phyloP scores from a whole-genome alignment of 1,140 invertebrate genomes.

The Melitaea cinxia region DNA sequence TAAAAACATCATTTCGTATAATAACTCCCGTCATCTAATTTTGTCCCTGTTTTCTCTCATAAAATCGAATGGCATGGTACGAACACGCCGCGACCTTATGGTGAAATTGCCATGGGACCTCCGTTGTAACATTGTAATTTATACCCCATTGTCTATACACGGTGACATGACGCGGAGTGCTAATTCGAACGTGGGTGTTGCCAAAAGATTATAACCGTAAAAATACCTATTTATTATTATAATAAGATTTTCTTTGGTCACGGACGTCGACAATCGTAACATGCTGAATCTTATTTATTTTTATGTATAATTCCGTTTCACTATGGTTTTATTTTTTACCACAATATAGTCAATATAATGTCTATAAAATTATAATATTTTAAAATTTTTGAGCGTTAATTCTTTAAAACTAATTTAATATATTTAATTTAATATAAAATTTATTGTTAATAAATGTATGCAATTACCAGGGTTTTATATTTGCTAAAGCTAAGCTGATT shows the following conservation, averaged over 20 bases:
- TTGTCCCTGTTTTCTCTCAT: constrained; percentile 25
- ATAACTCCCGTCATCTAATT: constrained; percentile 4
- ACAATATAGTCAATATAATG: too few species aligned
- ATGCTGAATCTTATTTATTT: neutral
- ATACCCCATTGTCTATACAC: constrained; percentile 50
- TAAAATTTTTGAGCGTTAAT: too few species aligned
- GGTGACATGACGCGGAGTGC: constrained; percentile 25
- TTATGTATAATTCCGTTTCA: neutral
- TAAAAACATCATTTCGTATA: neutral
- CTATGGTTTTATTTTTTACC: neutral
- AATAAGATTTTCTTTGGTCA: constrained; percentile 9
- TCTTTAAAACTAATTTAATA: too few species aligned
- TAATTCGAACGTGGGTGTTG: constrained; percentile 36
- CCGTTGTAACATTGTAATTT: constrained; percentile 38
- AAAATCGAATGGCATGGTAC: constrained; percentile 26
- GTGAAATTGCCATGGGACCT: constrained; percentile 29
- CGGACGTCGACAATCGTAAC: neutral
- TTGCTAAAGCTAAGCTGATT: too few species aligned
- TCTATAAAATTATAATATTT: too few species aligned
- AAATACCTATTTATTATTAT: constrained; percentile 28
- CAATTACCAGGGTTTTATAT: too few species aligned
- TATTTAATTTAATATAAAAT: too few species aligned
- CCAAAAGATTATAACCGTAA: constrained; percentile 15
- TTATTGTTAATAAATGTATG: too few species aligned
- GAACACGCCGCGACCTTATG: constrained; percentile 29